Percentiles rank a stretch among this genome's conserved stretches.
These are phyloP conservation scores for Phrynocephalus versicolor DNA, from an alignment of 2,113 vertebrate genomes.

Conservation along the genomic window DNA sequence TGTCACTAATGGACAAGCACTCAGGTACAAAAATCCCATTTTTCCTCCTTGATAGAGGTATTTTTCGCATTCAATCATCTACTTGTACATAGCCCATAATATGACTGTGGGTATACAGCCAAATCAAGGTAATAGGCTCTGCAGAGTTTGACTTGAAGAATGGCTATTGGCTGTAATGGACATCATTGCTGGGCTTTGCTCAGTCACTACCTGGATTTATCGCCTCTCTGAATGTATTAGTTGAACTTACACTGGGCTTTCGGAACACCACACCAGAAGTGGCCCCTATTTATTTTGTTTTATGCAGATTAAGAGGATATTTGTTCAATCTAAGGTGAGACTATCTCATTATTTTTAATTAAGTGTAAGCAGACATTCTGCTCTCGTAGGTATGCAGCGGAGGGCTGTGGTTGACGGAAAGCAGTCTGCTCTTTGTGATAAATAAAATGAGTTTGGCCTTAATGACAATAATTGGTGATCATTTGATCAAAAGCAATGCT, in stretches of 20 bases:
- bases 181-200: constrained; percentile 25
- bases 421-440: background rate
- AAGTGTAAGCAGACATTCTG: background rate
- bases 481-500: background rate
- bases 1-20: constrained; percentile 52
- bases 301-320: constrained; percentile 11
- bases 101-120: constrained; percentile 26
- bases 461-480: constrained; percentile 4
- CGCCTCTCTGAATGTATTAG: constrained; percentile 5
- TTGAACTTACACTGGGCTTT: constrained; percentile 27
- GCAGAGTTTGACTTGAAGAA: constrained; percentile 37
- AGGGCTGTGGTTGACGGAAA: background rate
- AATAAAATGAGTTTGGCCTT: constrained; percentile 11
- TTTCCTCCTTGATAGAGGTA: constrained; percentile 47
- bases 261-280: background rate
- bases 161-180: background rate
- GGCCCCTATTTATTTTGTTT: constrained; percentile 32
- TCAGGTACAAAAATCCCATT: constrained; percentile 40
- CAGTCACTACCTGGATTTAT: constrained; percentile 17
- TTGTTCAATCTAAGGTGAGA: constrained; percentile 22
- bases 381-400: background rate
- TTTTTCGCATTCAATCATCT: constrained; percentile 51
- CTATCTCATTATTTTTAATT: constrained; percentile 28
- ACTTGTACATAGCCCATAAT: constrained; percentile 27
- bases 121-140: constrained; percentile 48